phyloP scores from a whole-genome alignment of 92 coral and sea anemone genomes.

The Micromussa lordhowensis region DNA sequence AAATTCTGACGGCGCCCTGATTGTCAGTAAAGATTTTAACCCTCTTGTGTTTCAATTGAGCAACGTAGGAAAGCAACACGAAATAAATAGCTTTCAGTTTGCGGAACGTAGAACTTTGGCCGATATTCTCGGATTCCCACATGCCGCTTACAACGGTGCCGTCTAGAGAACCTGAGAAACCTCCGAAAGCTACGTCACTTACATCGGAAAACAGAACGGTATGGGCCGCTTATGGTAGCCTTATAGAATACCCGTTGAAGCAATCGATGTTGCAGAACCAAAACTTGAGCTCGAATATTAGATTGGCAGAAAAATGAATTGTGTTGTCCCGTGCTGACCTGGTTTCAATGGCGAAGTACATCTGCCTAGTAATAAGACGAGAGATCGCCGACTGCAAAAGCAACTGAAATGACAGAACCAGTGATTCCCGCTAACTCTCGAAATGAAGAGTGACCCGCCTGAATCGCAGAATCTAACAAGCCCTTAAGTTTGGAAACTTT shows the following conservation, averaged over 20 bases:
- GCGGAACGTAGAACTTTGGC: constrained; percentile 47
- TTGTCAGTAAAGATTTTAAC: constrained; percentile 54
- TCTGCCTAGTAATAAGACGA: too few relatives aligned
- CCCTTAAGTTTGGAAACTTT: too few relatives aligned
- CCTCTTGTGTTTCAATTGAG: constrained; percentile 23
- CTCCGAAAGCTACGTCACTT: constrained; percentile 65
- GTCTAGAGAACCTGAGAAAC: constrained; percentile 47
- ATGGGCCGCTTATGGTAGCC: constrained; percentile 6
- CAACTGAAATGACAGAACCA: constrained; percentile 55
- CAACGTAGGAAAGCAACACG: constrained; percentile 32
- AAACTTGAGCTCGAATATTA: too few relatives aligned
- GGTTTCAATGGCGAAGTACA: too few relatives aligned
- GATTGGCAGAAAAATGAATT: too few relatives aligned
- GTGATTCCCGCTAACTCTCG: constrained; percentile 60
- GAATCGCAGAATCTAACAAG: constrained; percentile 43
- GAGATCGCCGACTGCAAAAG: too few relatives aligned
- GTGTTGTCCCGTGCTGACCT: too few relatives aligned
- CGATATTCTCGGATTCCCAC: constrained; percentile 42
- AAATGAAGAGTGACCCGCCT: constrained; percentile 44
- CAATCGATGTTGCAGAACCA: too few relatives aligned
- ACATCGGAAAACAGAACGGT: constrained; percentile 60
- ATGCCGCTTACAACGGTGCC: constrained; percentile 46
- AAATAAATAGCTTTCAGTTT: constrained; percentile 66
- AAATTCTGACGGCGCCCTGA: too few relatives aligned
- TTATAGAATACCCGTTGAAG: too few relatives aligned